Percentiles rank a stretch among this genome's conserved stretches.
Conservation (phyloP, 2,113 vertebrate genomes). For the Butastur rufipennis region DNA sequence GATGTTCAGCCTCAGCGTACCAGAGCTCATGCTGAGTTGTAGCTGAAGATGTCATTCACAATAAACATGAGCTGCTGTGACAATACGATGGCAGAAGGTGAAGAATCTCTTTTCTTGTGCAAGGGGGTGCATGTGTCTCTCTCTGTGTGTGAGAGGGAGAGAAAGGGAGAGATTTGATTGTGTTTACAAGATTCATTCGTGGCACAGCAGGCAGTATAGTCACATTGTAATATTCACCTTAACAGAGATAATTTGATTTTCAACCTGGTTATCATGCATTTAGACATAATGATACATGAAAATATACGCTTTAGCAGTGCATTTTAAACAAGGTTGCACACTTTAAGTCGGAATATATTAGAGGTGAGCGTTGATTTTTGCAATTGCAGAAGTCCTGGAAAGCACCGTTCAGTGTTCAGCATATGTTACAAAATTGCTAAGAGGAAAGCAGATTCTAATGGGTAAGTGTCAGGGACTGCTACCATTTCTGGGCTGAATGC, state of each 20-base stretch:
- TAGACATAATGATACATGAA: slow-evolving; percentile 81
- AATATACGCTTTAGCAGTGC: slow-evolving; percentile 83
- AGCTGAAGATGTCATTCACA: slow-evolving; percentile 69
- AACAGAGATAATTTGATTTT: slow-evolving; percentile 86
- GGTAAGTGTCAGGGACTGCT: background rate
- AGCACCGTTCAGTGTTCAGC: slow-evolving; percentile 15
- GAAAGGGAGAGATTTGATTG: slow-evolving; percentile 66
- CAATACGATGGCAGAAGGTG: slow-evolving; percentile 62
- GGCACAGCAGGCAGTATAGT: slow-evolving; percentile 86
- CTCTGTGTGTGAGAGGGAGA: background rate
- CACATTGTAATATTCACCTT: slow-evolving; percentile 79
- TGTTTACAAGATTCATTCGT: slow-evolving; percentile 86
- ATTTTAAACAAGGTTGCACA: slow-evolving; percentile 86
- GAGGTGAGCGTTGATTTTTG: slow-evolving; percentile 67
- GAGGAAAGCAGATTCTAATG: background rate
- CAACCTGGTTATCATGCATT: slow-evolving; percentile 78
- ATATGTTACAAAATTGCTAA: slow-evolving; percentile 27
- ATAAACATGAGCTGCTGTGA: slow-evolving; percentile 69
- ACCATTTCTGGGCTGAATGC: background rate
- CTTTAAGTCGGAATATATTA: slow-evolving; percentile 81
- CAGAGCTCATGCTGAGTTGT: slow-evolving; percentile 32
- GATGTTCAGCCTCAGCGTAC: slow-evolving; percentile 32
- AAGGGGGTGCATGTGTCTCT: background rate
- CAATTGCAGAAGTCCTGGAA: slow-evolving; percentile 38
- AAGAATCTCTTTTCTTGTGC: slow-evolving; percentile 57